phyloP scores from a whole-genome alignment of 2,797 vertebrate genomes.

The Mastacembelus armatus region DNA sequence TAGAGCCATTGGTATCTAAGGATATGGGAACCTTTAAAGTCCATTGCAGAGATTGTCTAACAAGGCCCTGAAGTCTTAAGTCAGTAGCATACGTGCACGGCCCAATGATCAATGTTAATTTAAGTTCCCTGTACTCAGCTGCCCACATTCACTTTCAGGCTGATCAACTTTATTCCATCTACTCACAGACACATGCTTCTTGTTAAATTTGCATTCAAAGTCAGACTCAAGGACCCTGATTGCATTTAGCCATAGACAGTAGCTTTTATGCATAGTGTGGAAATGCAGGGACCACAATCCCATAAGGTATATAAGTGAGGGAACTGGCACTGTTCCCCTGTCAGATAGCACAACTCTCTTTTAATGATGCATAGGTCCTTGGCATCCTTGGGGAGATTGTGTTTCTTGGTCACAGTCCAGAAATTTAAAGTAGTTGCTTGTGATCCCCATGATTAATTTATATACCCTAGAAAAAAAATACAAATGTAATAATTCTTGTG shows the following conservation, averaged over 20 bases:
- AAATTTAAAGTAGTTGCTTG: conserved; percentile 82
- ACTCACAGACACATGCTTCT: conserved; percentile 27
- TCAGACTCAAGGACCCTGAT: conserved; percentile 53
- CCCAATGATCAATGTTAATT: conserved; percentile 80
- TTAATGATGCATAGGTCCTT: conserved; percentile 80
- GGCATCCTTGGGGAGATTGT: conserved; percentile 73
- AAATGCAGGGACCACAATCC: conserved; percentile 54
- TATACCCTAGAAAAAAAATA: conserved; percentile 79
- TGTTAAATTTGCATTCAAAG: conserved; percentile 61
- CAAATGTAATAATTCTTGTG: conserved; percentile 84
- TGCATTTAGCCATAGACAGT: conserved; percentile 57
- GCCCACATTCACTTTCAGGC: conserved; percentile 70
- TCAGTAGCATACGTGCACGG: conserved; percentile 74
- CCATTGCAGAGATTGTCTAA: conserved; percentile 70
- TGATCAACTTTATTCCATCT: conserved; percentile 69
- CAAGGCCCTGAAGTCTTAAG: conserved; percentile 73
- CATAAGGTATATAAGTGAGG: conserved; percentile 34
- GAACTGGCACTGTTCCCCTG: conserved; percentile 56
- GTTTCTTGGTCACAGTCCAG: conserved; percentile 82
- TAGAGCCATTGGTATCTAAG: conserved; percentile 45
- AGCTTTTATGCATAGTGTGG: conserved; percentile 52
- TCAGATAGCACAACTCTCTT: conserved; percentile 71
- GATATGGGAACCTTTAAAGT: conserved; percentile 60
- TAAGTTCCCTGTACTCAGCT: conserved; percentile 72
- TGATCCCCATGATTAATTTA: conserved; percentile 85